Evolutionary conservation across 2,113 vertebrate species (phyloP).

Genomic region (Petromus typicus): DNA sequence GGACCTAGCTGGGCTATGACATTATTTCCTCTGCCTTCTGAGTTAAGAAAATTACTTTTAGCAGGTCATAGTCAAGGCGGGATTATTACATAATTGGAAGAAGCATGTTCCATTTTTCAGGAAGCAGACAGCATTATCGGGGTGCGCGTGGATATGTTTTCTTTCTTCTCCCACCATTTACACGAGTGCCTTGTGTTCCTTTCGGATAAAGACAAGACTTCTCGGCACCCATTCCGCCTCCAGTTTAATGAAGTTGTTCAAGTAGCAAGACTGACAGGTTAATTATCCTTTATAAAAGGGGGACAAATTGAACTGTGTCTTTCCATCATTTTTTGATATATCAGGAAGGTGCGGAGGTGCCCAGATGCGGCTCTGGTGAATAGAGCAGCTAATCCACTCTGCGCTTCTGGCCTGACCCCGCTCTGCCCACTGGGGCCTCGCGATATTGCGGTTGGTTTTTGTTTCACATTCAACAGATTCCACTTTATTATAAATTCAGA

Average conservation of each 20-base stretch:
- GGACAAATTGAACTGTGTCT: slow-evolving; percentile 99
- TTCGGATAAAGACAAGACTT: slow-evolving; percentile 83
- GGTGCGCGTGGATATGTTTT: neutral
- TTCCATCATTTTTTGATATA: slow-evolving; percentile 97
- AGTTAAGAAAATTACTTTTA: slow-evolving; percentile 83
- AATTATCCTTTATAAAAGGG: slow-evolving; percentile 99
- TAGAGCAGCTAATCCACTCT: slow-evolving; percentile 92
- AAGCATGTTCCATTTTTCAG: slow-evolving; percentile 83
- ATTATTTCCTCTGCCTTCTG: slow-evolving; percentile 77
- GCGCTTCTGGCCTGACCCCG: slow-evolving; percentile 88
- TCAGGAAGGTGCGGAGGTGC: slow-evolving; percentile 91
- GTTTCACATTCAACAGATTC: slow-evolving; percentile 92
- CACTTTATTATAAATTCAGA: slow-evolving; percentile 92
- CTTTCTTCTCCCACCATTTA: slow-evolving; percentile 66
- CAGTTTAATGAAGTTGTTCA: slow-evolving; percentile 98
- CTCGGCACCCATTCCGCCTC: slow-evolving; percentile 87
- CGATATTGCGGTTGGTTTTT: slow-evolving; percentile 88
- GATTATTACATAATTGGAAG: slow-evolving; percentile 87
- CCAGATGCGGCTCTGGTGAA: slow-evolving; percentile 91
- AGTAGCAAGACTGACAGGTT: slow-evolving; percentile 98
- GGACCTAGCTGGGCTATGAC: slow-evolving; percentile 59
- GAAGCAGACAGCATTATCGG: slow-evolving; percentile 63
- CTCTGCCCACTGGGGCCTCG: slow-evolving; percentile 87
- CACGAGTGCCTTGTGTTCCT: slow-evolving; percentile 80
- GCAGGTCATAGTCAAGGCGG: slow-evolving; percentile 68